phyloP scores from a whole-genome alignment of 1,140 invertebrate genomes.

The Spodoptera litura region DNA sequence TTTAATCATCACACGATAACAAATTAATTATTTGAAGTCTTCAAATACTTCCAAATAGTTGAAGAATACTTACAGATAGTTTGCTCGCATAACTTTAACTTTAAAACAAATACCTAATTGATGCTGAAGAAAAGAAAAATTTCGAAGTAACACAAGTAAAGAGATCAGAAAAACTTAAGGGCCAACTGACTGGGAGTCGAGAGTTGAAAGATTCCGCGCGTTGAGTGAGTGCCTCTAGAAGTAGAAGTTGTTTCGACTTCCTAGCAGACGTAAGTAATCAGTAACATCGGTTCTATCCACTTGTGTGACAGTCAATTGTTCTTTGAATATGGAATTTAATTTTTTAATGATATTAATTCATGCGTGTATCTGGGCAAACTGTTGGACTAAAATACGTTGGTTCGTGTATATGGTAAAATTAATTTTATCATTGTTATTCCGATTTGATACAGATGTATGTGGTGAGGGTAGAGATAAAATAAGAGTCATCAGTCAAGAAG shows the following conservation, averaged over 20 bases:
- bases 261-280: conserved; percentile 26
- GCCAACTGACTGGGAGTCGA: conserved; percentile 30
- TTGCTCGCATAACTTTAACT: not conserved
- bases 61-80: not conserved
- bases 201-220: conserved; percentile 33
- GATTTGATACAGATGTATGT: not conserved
- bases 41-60: too few relatives aligned
- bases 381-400: too few relatives aligned
- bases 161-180: conserved; percentile 44
- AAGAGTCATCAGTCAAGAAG: too few relatives aligned
- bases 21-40: too few relatives aligned
- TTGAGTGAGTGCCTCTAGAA: conserved; percentile 25
- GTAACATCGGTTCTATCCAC: conserved; percentile 32
- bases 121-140: conserved; percentile 12
- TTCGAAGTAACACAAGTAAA: conserved; percentile 14
- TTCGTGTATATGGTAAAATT: too few relatives aligned
- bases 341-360: too few relatives aligned
- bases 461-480: too few relatives aligned
- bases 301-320: not conserved
- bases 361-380: too few relatives aligned
- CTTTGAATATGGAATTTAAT: not conserved
- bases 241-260: conserved; percentile 32
- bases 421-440: too few relatives aligned
- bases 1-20: too few relatives aligned
- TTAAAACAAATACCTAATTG: conserved; percentile 13